Base-by-base conservation (phyloP, 2,888 invertebrate genomes). In the Rhodophaea formosa region DNA sequence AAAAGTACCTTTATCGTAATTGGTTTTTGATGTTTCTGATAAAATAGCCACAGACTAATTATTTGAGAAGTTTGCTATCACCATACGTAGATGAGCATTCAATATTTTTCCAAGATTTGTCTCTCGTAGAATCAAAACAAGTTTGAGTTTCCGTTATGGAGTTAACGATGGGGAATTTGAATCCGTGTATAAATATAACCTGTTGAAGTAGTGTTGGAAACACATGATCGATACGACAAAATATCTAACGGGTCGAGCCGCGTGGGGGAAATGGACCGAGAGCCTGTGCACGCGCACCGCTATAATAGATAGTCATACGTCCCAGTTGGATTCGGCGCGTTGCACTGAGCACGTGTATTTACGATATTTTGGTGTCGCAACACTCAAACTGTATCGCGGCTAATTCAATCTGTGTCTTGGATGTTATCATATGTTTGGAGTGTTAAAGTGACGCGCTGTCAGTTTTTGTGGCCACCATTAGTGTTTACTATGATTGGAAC, bases 261-360 rank as follows among this genome's bases (percentile, higher is more conserved):
- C 88, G 90, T 89, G 90, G 90, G 90, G 90, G 90, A 89, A 91
- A 88, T 90, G 89, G 87, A 83, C 86, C 84, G 87, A 78, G 83
- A 81, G 80, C 78, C 82, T 85, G 88, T 79, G 87, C 85, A 79
- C 82, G 87, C 84, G 86, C 87, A 83, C 83, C 83, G 86, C 84
- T 84, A 83, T 86, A 81, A 86, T 87, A 88, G 86, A 86, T 85
- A 88, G 87, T 83, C 84, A 80, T 75, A 79, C 84, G 87, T 82
- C 84, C 88, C 90, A 91, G 90, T 91, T 85, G 82, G 84, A 83
- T 88, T 86, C 88, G 88, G 86, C 84, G 86, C 89, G 88, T 77
- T 84, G 89, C 82, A 82, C 79, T 73, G 89, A 75, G 80, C 86
- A 88, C 88, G 88, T 85, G 88, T 81, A 78, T 79, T 79, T 74